Percentiles rank a stretch among this genome's conserved stretches.
phyloP scores from a whole-genome alignment of 2,113 vertebrate species.

The Verasper variegatus region DNA sequence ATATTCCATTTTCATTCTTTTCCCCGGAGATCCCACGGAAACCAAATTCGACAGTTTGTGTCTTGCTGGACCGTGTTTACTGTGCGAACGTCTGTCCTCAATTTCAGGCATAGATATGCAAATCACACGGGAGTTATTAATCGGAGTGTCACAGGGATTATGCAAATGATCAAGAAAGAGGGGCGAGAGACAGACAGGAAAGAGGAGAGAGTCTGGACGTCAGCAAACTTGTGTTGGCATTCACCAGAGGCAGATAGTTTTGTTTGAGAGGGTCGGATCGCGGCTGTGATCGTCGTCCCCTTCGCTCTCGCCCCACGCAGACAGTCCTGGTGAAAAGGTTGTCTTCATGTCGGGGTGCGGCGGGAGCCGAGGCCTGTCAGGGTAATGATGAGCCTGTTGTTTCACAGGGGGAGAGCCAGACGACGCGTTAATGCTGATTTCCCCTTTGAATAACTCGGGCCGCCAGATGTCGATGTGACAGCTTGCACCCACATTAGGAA shows the following conservation, averaged over 20 bases:
- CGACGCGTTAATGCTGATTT: slow-evolving; percentile 35
- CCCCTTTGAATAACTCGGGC: slow-evolving; percentile 35
- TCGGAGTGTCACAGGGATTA: slow-evolving; percentile 79
- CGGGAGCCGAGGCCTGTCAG: slow-evolving; percentile 8
- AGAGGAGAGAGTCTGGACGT: slow-evolving; percentile 41
- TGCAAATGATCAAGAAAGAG: slow-evolving; percentile 74
- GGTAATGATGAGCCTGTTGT: slow-evolving; percentile 31
- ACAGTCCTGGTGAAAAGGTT: slow-evolving; percentile 47
- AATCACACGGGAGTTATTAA: slow-evolving; percentile 77
- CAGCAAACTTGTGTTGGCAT: slow-evolving; percentile 59
- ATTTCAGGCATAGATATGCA: slow-evolving; percentile 77
- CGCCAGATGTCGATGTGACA: slow-evolving; percentile 37
- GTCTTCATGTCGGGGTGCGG: slow-evolving; percentile 6
- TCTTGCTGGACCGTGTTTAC: slow-evolving; percentile 59
- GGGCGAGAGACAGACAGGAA: slow-evolving; percentile 31
- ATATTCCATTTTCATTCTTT: slow-evolving; percentile 21
- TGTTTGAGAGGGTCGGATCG: slow-evolving; percentile 42
- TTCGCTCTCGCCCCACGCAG: slow-evolving; percentile 35
- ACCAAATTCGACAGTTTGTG: slow-evolving; percentile 34
- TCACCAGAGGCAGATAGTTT: slow-evolving; percentile 51
- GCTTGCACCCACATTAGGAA: slow-evolving; percentile 23
- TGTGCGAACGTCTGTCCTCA: slow-evolving; percentile 63
- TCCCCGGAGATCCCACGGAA: slow-evolving; percentile 23
- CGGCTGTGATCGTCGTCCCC: slow-evolving; percentile 43
- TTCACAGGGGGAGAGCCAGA: slow-evolving; percentile 17